These are phyloP conservation scores for Pseudochromis fuscus DNA, from an alignment of 2,797 vertebrate genomes.

Conservation along the genomic window DNA sequence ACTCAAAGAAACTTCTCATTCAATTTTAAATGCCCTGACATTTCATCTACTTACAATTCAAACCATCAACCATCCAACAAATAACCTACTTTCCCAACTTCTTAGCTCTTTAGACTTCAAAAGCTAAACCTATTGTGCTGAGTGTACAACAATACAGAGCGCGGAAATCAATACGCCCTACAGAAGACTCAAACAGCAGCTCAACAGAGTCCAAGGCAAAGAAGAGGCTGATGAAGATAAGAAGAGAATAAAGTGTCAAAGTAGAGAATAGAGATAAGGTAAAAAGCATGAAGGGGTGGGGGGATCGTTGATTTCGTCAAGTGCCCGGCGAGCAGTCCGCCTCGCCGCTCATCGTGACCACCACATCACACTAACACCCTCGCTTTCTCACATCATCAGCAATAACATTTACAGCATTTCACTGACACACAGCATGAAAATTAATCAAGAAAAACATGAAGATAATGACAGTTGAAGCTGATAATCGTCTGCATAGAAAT, in stretches of 20 bases:
- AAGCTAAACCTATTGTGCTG: constrained; percentile 19
- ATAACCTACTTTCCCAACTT: constrained; percentile 8
- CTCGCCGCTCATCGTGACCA: constrained; percentile 55
- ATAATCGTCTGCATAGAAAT: constrained; percentile 11
- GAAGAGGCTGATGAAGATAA: constrained; percentile 37
- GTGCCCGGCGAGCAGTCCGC: constrained; percentile 42
- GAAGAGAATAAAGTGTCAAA: constrained; percentile 43
- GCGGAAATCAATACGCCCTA: constrained; percentile 30
- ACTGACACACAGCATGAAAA: constrained; percentile 17
- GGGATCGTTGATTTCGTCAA: constrained; percentile 20
- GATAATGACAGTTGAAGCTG: constrained; percentile 19
- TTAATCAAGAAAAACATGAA: constrained; percentile 17
- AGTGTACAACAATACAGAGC: constrained; percentile 11
- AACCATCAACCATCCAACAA: neutral
- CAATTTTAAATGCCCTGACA: constrained; percentile 7
- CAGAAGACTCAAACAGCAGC: constrained; percentile 45
- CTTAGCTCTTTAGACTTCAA: constrained; percentile 5
- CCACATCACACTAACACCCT: constrained; percentile 71
- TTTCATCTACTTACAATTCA: constrained; percentile 34
- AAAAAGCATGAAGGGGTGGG: constrained; percentile 25
- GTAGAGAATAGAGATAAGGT: constrained; percentile 29
- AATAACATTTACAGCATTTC: constrained; percentile 35
- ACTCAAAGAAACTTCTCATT: constrained; percentile 15
- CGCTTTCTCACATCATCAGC: constrained; percentile 41
- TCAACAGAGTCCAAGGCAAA: constrained; percentile 31